phyloP scores from a whole-genome alignment of 2,888 invertebrate species.

The Limnephilus marmoratus region DNA sequence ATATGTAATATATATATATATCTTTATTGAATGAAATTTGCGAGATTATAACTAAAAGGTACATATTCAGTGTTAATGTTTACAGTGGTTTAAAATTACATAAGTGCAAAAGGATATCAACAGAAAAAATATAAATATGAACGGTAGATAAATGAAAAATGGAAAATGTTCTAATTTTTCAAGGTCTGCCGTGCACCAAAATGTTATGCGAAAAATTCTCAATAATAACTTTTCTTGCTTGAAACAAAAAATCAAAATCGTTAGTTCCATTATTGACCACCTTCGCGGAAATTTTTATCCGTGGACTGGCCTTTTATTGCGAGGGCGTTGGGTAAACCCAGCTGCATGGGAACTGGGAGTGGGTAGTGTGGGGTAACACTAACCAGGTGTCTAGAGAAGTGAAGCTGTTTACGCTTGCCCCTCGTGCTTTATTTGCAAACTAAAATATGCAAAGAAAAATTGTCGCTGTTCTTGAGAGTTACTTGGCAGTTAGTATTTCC shows the following conservation, averaged over 20 bases:
- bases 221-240: too few species aligned
- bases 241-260: neutral
- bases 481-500: neutral
- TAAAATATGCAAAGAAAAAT: constrained; percentile 38
- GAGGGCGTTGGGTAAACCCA: neutral
- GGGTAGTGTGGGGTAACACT: neutral
- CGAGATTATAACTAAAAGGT: too few species aligned
- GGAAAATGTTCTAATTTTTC: too few species aligned
- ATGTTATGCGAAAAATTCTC: too few species aligned
- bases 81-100: too few species aligned
- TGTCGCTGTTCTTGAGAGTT: neutral
- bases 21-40: too few species aligned
- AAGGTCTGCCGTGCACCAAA: too few species aligned
- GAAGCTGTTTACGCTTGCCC: constrained; percentile 27
- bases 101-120: too few species aligned
- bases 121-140: too few species aligned
- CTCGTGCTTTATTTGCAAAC: constrained; percentile 30
- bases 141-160: too few species aligned
- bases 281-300: neutral
- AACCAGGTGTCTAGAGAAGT: constrained; percentile 17
- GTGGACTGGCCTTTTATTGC: neutral
- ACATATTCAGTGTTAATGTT: too few species aligned
- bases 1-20: too few species aligned
- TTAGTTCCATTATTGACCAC: neutral
- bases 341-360: neutral